Percentiles rank a stretch among this genome's conserved stretches.
phyloP scores from a whole-genome alignment of 30 jellyfish, hydroid and myxozoan species.

The Pelagia noctiluca region DNA sequence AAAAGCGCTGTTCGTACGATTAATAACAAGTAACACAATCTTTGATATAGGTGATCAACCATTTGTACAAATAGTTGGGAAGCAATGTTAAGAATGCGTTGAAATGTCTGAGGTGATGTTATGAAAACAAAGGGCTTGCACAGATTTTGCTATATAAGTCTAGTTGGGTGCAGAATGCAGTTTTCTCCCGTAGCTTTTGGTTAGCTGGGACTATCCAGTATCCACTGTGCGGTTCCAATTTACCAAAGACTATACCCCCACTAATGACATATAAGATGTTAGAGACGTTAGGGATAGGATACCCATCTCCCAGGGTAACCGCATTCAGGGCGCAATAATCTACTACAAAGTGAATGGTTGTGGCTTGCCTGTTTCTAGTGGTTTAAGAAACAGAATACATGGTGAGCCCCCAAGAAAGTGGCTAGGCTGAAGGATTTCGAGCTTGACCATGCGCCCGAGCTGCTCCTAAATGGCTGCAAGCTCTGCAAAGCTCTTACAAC shows the following conservation, averaged over 20 bases:
- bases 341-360: no score
- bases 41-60: no score
- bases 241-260: conserved; percentile 10
- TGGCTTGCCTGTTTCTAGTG: conserved; percentile 26
- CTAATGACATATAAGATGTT: no score
- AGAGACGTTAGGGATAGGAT: conserved; percentile 31
- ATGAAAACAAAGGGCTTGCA: conserved; percentile 38
- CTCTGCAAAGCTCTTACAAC: conserved; percentile 19
- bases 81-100: conserved; percentile 18
- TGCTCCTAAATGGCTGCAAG: neutral
- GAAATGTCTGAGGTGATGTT: conserved; percentile 38
- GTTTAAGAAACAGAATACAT: conserved; percentile 40
- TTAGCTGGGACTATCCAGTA: no score
- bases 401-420: neutral
- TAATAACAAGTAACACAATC: conserved; percentile 45
- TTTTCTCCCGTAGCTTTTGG: conserved; percentile 20
- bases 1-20: neutral
- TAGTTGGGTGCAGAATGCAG: conserved; percentile 32
- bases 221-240: conserved; percentile 4
- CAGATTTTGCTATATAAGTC: conserved; percentile 41
- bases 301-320: conserved; percentile 36
- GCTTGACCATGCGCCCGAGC: neutral
- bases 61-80: no score
- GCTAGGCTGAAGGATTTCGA: neutral
- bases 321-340: conserved; percentile 51